Evolutionary conservation across 2,113 vertebrate species (phyloP).

Genomic region (Muntiacus muntjak): DNA sequence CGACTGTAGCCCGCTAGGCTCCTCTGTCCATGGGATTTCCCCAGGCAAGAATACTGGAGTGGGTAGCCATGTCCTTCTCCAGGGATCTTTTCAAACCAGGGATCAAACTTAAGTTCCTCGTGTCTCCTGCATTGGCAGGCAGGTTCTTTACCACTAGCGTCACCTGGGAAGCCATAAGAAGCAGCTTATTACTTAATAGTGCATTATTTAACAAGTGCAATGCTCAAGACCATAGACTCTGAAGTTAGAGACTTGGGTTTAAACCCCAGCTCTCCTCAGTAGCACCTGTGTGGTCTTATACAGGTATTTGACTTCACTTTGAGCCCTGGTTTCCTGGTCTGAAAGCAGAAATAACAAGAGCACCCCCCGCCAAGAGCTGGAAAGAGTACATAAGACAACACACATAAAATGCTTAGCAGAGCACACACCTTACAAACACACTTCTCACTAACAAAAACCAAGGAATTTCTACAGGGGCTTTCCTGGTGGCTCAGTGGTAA

Average conservation of each 20-base stretch:
- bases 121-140: not conserved
- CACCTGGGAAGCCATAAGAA: not conserved
- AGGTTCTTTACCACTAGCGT: not conserved
- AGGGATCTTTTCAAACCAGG: not conserved
- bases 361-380: not conserved
- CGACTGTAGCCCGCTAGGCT: not conserved
- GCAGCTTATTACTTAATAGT: not conserved
- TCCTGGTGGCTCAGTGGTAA: not conserved
- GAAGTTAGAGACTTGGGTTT: not conserved
- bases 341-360: not conserved
- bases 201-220: not conserved
- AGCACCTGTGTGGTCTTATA: not conserved
- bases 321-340: not conserved
- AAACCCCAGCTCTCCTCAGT: not conserved
- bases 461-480: not conserved
- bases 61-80: not conserved
- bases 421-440: not conserved
- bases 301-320: not conserved
- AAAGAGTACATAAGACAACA: not conserved
- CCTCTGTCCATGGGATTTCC: not conserved
- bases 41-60: not conserved
- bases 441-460: not conserved
- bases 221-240: not conserved
- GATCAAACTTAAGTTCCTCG: not conserved
- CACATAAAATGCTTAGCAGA: not conserved